Conservation (phyloP, 2,888 invertebrate species). For the Orthonychiurus folsomi region DNA sequence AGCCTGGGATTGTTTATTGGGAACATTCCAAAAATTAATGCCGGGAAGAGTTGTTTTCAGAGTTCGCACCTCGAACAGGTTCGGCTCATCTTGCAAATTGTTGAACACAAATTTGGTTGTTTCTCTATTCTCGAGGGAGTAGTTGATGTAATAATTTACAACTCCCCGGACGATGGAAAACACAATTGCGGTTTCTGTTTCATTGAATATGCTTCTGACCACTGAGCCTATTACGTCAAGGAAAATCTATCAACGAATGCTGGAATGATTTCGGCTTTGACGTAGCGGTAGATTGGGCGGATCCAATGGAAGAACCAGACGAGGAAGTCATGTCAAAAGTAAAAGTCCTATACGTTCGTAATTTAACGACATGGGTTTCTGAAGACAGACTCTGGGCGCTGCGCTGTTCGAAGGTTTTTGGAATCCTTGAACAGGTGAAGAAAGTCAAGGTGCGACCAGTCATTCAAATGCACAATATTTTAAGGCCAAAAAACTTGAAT, state of each 20-base stretch:
- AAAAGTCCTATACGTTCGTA: conserved; percentile 6
- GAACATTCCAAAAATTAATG: conserved; percentile 99
- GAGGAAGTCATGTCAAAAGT: conserved; percentile 8
- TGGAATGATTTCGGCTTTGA: conserved; percentile 11
- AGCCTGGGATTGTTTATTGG: conserved; percentile 99
- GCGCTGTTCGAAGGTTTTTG: neutral
- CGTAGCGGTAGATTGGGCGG: conserved; percentile 7
- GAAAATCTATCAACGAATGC: neutral
- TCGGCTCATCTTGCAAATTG: conserved; percentile 42
- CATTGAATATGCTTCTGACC: neutral
- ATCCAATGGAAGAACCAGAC: conserved; percentile 5
- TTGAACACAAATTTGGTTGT: neutral
- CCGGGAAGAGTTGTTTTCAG: conserved; percentile 99
- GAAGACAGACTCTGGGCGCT: neutral
- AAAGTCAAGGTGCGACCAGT: neutral
- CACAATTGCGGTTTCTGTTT: conserved; percentile 3
- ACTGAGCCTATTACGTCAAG: neutral
- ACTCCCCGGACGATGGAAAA: neutral
- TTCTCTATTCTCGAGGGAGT: neutral
- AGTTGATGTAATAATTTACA: conserved; percentile 2
- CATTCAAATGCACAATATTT: too few relatives aligned
- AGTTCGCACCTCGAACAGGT: conserved; percentile 99
- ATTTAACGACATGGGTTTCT: neutral
- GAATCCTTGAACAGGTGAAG: conserved; percentile 2
- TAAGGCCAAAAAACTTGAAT: too few relatives aligned